A percentile compares a stretch with the other conserved stretches of the same genome.
phyloP scores from a whole-genome alignment of 2,797 vertebrate species.

The Malurus leucopterus region DNA sequence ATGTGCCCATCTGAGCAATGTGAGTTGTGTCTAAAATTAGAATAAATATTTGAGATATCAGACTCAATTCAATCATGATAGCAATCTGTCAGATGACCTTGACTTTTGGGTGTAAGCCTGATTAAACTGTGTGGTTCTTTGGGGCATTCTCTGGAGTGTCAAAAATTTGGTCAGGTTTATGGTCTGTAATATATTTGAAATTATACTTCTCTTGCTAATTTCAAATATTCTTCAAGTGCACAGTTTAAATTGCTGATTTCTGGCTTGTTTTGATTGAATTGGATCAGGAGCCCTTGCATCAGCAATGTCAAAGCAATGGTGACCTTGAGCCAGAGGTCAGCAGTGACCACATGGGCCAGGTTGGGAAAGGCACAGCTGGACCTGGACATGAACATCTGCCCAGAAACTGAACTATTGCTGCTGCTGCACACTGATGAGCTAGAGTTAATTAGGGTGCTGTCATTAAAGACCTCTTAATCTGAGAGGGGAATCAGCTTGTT shows the following conservation, averaged over 20 bases:
- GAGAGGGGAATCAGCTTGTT: background rate
- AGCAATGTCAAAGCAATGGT: rapidly evolving
- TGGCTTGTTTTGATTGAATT: background rate
- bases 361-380: background rate
- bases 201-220: background rate
- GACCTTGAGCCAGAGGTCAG: background rate
- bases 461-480: background rate
- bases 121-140: background rate
- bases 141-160: background rate
- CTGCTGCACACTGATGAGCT: background rate
- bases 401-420: background rate
- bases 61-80: background rate
- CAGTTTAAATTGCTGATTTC: background rate
- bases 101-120: background rate
- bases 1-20: background rate
- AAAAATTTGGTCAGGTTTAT: background rate
- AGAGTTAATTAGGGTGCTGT: background rate
- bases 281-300: background rate
- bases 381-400: background rate
- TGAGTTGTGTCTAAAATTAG: background rate
- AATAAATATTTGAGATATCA: background rate
- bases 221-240: background rate
- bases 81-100: background rate
- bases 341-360: background rate
- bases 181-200: background rate